phyloP scores from a whole-genome alignment of 2,888 invertebrate species.

The Clanis bilineata region DNA sequence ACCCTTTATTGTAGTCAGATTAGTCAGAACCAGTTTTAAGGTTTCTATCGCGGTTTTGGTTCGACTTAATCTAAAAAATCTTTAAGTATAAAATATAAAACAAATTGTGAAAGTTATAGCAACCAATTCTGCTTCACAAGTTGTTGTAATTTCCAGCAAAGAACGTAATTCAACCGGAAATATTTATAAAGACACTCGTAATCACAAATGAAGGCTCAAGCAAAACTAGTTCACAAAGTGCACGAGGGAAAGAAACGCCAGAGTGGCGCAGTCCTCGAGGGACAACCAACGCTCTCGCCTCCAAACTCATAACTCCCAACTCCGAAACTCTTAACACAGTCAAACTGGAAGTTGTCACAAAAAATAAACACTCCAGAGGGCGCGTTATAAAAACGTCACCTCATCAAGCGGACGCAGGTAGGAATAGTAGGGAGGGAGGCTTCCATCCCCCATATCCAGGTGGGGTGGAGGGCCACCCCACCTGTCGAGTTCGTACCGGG shows the following conservation, averaged over 20 bases:
- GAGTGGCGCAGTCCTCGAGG: not conserved
- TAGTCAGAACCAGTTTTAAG: too few species aligned
- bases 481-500: conserved; percentile 26
- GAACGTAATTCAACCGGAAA: not conserved
- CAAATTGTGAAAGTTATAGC: not conserved
- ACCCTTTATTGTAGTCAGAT: too few species aligned
- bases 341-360: conserved; percentile 32
- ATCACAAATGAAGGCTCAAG: not conserved
- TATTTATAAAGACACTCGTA: not conserved
- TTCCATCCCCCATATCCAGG: not conserved
- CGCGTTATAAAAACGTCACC: conserved; percentile 46
- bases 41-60: too few species aligned
- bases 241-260: not conserved
- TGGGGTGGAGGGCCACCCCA: not conserved
- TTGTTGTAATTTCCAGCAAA: not conserved
- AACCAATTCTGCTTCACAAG: not conserved
- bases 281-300: not conserved
- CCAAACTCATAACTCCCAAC: conserved; percentile 22
- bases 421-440: too few species aligned
- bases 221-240: not conserved
- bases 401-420: conserved; percentile 34
- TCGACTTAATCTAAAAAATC: too few species aligned
- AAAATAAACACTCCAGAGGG: conserved; percentile 41
- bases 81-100: not conserved
- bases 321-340: conserved; percentile 28